These are phyloP conservation scores for Natator depressus DNA, from an alignment of 2,113 vertebrate genomes.

Conservation along the genomic window DNA sequence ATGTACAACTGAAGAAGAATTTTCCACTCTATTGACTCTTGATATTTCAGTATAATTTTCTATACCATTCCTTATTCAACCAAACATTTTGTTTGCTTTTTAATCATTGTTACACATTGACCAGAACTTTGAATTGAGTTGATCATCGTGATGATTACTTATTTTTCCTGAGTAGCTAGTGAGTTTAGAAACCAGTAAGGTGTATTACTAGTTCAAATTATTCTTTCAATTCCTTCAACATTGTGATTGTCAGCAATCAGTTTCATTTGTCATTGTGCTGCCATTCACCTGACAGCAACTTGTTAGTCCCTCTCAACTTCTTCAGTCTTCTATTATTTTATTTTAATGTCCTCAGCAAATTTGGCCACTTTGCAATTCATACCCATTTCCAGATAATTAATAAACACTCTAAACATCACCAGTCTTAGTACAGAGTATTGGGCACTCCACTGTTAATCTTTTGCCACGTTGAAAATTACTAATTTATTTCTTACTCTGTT, in stretches of 20 bases:
- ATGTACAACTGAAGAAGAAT: neutral
- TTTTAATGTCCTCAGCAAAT: neutral
- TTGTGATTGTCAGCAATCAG: accelerated
- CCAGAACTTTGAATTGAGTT: neutral
- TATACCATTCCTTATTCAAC: neutral
- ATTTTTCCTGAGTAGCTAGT: neutral
- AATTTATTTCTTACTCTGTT: neutral
- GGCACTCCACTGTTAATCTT: neutral
- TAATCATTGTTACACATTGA: neutral
- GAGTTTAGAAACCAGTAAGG: neutral
- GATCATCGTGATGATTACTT: neutral
- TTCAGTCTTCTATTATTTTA: neutral
- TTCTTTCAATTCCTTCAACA: neutral
- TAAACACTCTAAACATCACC: neutral
- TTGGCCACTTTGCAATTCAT: neutral
- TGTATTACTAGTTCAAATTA: neutral
- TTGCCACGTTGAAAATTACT: neutral
- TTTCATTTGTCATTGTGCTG: neutral
- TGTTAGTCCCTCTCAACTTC: neutral
- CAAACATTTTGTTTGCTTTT: neutral
- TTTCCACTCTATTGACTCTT: neutral
- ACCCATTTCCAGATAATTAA: neutral
- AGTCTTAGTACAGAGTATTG: neutral
- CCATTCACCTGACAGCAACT: neutral
- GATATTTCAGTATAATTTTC: neutral